These are phyloP conservation scores for Sphenodon punctatus DNA, from an alignment of 2,797 vertebrate genomes.

Conservation along the genomic window DNA sequence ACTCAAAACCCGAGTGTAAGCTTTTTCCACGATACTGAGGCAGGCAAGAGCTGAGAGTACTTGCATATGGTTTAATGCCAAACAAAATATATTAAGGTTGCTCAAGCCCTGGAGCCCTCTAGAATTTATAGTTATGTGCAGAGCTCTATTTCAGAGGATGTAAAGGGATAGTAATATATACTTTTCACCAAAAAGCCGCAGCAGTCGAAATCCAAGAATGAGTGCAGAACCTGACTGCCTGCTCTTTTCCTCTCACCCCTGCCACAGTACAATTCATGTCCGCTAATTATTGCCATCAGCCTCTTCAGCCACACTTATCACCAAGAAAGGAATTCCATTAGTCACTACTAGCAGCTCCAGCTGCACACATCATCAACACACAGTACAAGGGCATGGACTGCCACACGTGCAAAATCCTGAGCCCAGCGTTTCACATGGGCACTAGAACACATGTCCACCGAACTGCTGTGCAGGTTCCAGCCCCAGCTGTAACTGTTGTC, in stretches of 20 bases:
- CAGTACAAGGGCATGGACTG: no score
- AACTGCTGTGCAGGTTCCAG: no score
- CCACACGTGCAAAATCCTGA: no score
- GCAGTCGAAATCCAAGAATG: background rate
- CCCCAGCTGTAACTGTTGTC: no score
- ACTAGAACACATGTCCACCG: no score
- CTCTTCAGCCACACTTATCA: background rate
- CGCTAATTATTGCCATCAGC: background rate
- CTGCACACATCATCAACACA: background rate
- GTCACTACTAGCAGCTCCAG: background rate
- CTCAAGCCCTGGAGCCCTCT: background rate
- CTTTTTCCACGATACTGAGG: constrained; percentile 12
- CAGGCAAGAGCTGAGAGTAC: constrained; percentile 24
- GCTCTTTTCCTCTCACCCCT: background rate
- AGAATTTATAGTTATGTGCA: background rate
- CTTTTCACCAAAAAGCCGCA: background rate
- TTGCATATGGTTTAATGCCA: constrained; percentile 26
- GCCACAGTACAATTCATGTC: background rate
- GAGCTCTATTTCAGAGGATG: constrained; percentile 19
- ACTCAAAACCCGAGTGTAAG: constrained; percentile 30
- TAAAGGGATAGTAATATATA: background rate
- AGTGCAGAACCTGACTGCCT: background rate
- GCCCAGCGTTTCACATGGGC: no score
- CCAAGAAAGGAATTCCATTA: background rate
- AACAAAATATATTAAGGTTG: background rate